Evolutionary conservation across 2,888 invertebrate genomes (phyloP).

Genomic region (Eurois occulta): DNA sequence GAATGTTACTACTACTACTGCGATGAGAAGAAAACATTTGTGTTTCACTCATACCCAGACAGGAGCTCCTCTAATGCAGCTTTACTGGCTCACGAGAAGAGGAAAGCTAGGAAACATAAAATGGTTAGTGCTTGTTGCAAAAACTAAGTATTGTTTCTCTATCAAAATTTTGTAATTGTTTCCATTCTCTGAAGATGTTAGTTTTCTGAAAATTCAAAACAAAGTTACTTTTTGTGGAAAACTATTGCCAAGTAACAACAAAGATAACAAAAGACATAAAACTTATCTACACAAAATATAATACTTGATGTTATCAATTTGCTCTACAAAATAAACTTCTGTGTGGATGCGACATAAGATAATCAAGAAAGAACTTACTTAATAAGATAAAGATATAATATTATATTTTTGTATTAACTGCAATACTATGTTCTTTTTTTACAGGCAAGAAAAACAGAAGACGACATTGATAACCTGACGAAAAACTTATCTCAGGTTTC

Average conservation of each 20-base stretch:
- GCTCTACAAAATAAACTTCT: neutral
- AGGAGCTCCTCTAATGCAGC: slow-evolving; percentile 79
- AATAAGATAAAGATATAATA: neutral
- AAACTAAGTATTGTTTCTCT: neutral
- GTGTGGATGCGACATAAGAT: neutral
- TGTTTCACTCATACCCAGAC: slow-evolving; percentile 95
- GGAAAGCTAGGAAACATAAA: slow-evolving; percentile 84
- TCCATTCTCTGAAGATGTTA: neutral
- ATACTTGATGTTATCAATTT: neutral
- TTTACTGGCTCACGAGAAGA: slow-evolving; percentile 78
- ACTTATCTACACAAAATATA: too few species aligned
- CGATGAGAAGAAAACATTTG: slow-evolving; percentile 93
- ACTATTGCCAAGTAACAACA: neutral
- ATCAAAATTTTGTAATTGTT: neutral
- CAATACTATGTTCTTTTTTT: slow-evolving; percentile 57
- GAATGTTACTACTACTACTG: slow-evolving; percentile 96
- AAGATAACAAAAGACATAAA: neutral
- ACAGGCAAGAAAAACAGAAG: slow-evolving; percentile 82
- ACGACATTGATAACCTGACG: slow-evolving; percentile 86
- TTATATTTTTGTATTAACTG: neutral
- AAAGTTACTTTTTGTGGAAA: neutral
- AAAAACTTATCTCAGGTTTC: slow-evolving; percentile 89
- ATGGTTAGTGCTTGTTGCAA: slow-evolving; percentile 66
- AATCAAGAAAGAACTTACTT: neutral
- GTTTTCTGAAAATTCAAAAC: too few species aligned